Evolutionary conservation across 2,113 vertebrate species (phyloP), one percentile per base, ranked within the genome.

Genomic region (Bettongia penicillata): DNA sequence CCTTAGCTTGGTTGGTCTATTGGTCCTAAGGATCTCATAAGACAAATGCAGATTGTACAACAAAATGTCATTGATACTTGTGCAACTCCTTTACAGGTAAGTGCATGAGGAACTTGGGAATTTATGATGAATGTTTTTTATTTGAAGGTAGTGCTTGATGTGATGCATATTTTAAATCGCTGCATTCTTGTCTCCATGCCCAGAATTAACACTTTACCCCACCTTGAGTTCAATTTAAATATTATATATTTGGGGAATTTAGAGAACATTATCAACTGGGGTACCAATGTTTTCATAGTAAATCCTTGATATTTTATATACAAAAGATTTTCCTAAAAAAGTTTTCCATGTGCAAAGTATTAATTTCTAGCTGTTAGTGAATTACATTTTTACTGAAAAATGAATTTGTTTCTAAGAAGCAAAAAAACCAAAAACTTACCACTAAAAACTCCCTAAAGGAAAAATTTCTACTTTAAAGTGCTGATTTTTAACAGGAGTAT

Each of bases 21-120:
- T 91, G 99, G 99, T 93, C 99, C 99, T 0, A 98, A 99, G 90
- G 97, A 99, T 96, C 97, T 99, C 98, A 99, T 99, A 47, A 99
- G 99, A 96, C 99, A 99, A 97, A 99, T 99, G 94, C 99, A 99
- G 98, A 99, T 99, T 0, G 99, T 99, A 95, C 99, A 99, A 96
- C 99, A 99, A 98, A 99, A 99, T 91, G 98, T 98, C 0, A 16
- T 99, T 31, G 99, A 99, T 96, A 99, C 99, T 93, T 99, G 99
- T 93, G 96, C 99, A 12, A 99, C 99, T 77, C 99, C 99, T 28
- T 96, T 99, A 93, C 99, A 99, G 99, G 99, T 98, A 97, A 26
- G 98, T 98, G 61, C 53, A 84, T 43, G 25, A 4, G 6, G 26
- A 77, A 49, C 53, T 12, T 14, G 53, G 22, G n/a, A 49, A 49